A percentile compares a stretch with the other conserved stretches of the same genome.
phyloP scores from a whole-genome alignment of 2,797 vertebrate genomes.

The Hozukius guyotensis region DNA sequence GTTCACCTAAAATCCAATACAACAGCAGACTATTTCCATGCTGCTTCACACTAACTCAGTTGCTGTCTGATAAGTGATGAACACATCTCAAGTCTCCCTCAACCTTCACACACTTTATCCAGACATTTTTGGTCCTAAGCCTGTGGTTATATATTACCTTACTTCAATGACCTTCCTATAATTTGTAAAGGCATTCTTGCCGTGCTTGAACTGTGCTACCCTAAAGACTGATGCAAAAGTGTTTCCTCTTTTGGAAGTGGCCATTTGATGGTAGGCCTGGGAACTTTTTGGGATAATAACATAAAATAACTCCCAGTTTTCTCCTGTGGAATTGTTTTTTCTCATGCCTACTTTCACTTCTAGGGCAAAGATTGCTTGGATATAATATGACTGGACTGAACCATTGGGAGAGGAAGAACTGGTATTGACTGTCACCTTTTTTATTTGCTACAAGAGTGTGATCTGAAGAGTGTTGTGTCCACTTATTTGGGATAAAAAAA shows the following conservation, averaged over 20 bases:
- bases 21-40: constrained; percentile 74
- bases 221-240: constrained; percentile 73
- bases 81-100: constrained; percentile 47
- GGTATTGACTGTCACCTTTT: constrained; percentile 57
- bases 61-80: constrained; percentile 61
- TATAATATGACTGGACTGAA: constrained; percentile 59
- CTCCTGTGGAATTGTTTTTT: constrained; percentile 72
- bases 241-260: constrained; percentile 66
- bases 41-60: constrained; percentile 67
- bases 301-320: constrained; percentile 62
- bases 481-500: constrained; percentile 69
- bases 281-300: constrained; percentile 72
- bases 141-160: constrained; percentile 76
- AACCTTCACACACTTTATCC: constrained; percentile 49
- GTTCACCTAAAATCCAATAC: constrained; percentile 69
- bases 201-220: constrained; percentile 75
- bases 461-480: constrained; percentile 60
- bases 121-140: constrained; percentile 71
- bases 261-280: constrained; percentile 56
- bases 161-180: constrained; percentile 64
- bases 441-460: constrained; percentile 62
- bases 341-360: constrained; percentile 62
- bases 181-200: constrained; percentile 72
- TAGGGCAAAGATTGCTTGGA: constrained; percentile 59
- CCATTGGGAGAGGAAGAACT: constrained; percentile 60